Evolutionary conservation across 2,113 vertebrate genomes (phyloP), one percentile per base, ranked within the genome.

Genomic region (Ursus arctos): DNA sequence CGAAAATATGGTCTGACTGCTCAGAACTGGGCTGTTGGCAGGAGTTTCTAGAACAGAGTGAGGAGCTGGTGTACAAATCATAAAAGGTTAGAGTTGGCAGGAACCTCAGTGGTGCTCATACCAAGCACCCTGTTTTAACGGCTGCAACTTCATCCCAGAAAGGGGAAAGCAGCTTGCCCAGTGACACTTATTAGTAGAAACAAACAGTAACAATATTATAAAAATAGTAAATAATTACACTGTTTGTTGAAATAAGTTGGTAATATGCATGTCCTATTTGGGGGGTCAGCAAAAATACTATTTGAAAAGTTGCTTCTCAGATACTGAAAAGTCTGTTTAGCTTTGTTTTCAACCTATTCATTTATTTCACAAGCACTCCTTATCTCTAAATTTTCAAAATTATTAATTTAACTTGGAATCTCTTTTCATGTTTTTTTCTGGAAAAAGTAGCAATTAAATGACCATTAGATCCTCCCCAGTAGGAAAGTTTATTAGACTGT

Each of bases 311-410:
- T 49, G 24, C 26, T 94, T 19, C 22, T 84, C 26, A 88, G 16
- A 59, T 53, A 86, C 4, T 14, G 69, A 57, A 90, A 88, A 74
- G 24, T 21, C 47, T 18, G 22, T 63, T 92, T 49, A 49, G 33
- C 15, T 92, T 63, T 71, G 13, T 36, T 87, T 88, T 74, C 33
- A 83, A 49, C 47, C 55, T 87, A 43, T 51, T 94, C 82, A 72
- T 6, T 90, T 84, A 26, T 53, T 84, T 79, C 51, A 49, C 28
- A 76, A 71, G 36, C 2, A 76, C 5, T 51, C 9, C 11, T 67
- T 49, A 82, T 93, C 14, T 91, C 31, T 79, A 69, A 74, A 28
- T 88, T n/a, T 93, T 76, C 18, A 33, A 93, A 87, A 96, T 84
- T 92, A 76, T 81, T 96, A 15, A 94, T 71, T 15, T 85, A 63